Conservation (phyloP, 2,888 invertebrate genomes). For the Sesamia inferens region DNA sequence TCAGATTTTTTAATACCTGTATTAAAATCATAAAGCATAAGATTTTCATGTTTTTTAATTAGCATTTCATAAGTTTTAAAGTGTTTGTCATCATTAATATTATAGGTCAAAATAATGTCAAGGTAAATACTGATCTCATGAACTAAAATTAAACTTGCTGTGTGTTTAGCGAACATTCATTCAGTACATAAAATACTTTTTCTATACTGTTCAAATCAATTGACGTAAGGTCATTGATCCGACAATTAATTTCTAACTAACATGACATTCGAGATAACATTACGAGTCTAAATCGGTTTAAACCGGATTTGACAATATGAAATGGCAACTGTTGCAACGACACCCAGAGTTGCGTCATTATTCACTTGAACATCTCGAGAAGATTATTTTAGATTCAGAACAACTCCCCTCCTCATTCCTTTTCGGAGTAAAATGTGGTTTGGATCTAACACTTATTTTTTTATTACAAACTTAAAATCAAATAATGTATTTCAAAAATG, state of each 20-base stretch:
- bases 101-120: neutral
- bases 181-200: neutral
- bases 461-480: no score
- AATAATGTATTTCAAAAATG: no score
- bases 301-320: conserved; percentile 24
- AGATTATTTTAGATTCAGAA: conserved; percentile 23
- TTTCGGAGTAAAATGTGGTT: neutral
- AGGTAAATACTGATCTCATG: neutral
- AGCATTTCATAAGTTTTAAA: neutral
- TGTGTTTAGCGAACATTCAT: neutral
- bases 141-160: neutral
- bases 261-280: neutral
- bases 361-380: conserved; percentile 27
- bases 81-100: neutral
- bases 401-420: neutral
- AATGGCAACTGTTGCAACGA: conserved; percentile 31
- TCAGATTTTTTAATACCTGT: neutral
- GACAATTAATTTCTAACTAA: neutral
- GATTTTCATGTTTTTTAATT: neutral
- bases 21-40: neutral
- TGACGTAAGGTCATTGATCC: neutral
- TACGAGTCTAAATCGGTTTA: conserved; percentile 5
- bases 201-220: neutral
- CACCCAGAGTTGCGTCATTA: conserved; percentile 36
- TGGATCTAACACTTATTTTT: neutral